These are phyloP conservation scores for Oryzias javanicus DNA, from an alignment of 2,113 vertebrate genomes.

Conservation along the genomic window DNA sequence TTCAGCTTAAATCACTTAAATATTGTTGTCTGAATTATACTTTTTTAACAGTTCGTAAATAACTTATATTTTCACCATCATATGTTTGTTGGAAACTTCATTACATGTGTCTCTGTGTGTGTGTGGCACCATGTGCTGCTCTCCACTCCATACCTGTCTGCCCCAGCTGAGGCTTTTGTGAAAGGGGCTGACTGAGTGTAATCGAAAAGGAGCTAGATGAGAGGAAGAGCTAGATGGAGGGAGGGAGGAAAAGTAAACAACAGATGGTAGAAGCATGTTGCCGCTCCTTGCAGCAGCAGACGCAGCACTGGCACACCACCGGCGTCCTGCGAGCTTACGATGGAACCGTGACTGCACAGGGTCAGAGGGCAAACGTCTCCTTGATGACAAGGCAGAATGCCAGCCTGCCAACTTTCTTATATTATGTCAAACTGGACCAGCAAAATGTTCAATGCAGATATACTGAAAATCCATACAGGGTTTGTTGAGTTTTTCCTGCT, in stretches of 20 bases:
- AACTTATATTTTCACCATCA: not conserved
- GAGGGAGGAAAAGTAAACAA: slow-evolving; percentile 62
- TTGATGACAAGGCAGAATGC: slow-evolving; percentile 42
- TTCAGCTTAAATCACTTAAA: too few species aligned
- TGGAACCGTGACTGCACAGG: slow-evolving; percentile 43
- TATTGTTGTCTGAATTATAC: too few species aligned
- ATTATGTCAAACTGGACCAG: slow-evolving; percentile 23
- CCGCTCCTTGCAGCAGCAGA: slow-evolving; percentile 43
- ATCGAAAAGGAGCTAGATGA: slow-evolving; percentile 44
- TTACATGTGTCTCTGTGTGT: not conserved
- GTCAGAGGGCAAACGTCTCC: slow-evolving; percentile 56
- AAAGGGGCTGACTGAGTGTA: slow-evolving; percentile 14
- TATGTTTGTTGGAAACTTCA: too few species aligned
- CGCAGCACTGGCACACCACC: slow-evolving; percentile 32
- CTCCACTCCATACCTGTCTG: slow-evolving; percentile 16
- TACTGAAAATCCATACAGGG: not conserved
- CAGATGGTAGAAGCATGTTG: slow-evolving; percentile 70
- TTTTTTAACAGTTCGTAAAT: too few species aligned
- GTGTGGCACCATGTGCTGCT: not conserved
- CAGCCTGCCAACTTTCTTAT: slow-evolving; percentile 44
- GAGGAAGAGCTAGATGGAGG: slow-evolving; percentile 38
- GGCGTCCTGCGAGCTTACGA: slow-evolving; percentile 48
- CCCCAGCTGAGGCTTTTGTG: slow-evolving; percentile 17
- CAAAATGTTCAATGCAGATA: slow-evolving; percentile 18
- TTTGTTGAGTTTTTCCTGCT: not conserved